phyloP scores from a whole-genome alignment of 2,888 invertebrate genomes.

The Scelioninae gen. 2 region DNA sequence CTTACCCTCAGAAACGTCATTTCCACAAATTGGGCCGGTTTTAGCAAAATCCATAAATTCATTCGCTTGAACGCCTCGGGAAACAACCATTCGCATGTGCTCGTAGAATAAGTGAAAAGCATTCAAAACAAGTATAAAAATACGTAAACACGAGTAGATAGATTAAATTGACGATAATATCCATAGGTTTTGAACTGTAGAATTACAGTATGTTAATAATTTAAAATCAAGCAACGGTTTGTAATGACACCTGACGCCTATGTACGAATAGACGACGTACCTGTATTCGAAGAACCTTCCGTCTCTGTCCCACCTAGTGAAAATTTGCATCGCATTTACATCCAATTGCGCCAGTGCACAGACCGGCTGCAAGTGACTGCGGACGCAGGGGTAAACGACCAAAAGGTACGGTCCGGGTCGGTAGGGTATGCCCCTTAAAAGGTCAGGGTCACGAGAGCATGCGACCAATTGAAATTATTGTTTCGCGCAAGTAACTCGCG shows the following conservation, averaged over 20 bases:
- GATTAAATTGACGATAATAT: no score
- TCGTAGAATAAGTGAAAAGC: background rate
- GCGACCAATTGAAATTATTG: conserved; percentile 66
- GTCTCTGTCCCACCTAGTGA: conserved; percentile 53
- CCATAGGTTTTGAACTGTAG: no score
- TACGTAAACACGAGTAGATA: no score
- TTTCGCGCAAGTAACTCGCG: conserved; percentile 67
- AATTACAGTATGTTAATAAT: no score
- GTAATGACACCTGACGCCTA: conserved; percentile 37
- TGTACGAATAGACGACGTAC: conserved; percentile 53
- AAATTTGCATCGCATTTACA: conserved; percentile 72
- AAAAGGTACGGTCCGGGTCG: conserved; percentile 49
- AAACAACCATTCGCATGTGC: background rate
- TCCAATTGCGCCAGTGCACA: conserved; percentile 67
- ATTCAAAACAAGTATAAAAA: conserved; percentile 1
- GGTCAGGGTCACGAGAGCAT: conserved; percentile 67
- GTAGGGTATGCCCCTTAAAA: conserved; percentile 28
- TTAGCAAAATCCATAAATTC: conserved; percentile 41
- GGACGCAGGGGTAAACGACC: conserved; percentile 44
- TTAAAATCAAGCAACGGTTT: conserved; percentile 24
- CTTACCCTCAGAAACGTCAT: conserved; percentile 67
- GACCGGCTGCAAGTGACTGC: conserved; percentile 63
- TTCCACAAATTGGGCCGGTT: conserved; percentile 65
- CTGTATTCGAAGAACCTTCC: conserved; percentile 57
- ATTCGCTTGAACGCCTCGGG: background rate